Evolutionary conservation across 2,113 vertebrate species (phyloP), one percentile per base, ranked within the genome.

Genomic region (Proterorhinus semilunaris): DNA sequence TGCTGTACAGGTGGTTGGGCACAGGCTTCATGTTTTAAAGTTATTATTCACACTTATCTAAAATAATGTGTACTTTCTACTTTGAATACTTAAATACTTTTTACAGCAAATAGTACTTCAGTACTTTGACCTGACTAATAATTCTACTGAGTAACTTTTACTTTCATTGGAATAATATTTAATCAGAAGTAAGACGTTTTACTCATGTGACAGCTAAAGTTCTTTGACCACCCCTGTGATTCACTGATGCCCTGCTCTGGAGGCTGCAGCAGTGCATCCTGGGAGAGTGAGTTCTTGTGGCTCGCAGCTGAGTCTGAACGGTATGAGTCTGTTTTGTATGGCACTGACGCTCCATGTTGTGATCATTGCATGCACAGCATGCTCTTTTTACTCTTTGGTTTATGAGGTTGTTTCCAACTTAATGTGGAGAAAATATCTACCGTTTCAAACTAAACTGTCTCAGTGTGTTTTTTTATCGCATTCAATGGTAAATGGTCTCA

Each of bases 341-440:
- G 90, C 82, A 79, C 90, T 93, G 92, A 88, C 91, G 92, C 91
- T 91, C 91, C 89, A 91, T 92, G 91, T 93, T 91, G 91, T 93
- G 92, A 92, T 85, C 90, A 93, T 93, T 93, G 92, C 92, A 93
- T 93, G 92, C 92, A 90, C 76, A 91, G 92, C 92, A 93, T 92
- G 92, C 91, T 90, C 87, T 93, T 93, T 93, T 90, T 92, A 93
- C 92, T 86, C 91, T 92, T 92, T 92, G 91, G 91, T 92, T 93
- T 91, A 92, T 92, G 92, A 92, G 87, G 89, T 92, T 92, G 92
- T 93, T 93, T 93, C 87, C 68, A 92, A 92, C 87, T 92, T 91
- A 90, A 86, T 84, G 90, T 91, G 84, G 87, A 92, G 89, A 92
- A 92, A 92, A 92, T 89, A 91, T 91, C 88, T 92, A 91, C 89